Evolutionary conservation across 2,888 invertebrate species (phyloP), one percentile per base, ranked within the genome.

Genomic region (Aricia artaxerxes): DNA sequence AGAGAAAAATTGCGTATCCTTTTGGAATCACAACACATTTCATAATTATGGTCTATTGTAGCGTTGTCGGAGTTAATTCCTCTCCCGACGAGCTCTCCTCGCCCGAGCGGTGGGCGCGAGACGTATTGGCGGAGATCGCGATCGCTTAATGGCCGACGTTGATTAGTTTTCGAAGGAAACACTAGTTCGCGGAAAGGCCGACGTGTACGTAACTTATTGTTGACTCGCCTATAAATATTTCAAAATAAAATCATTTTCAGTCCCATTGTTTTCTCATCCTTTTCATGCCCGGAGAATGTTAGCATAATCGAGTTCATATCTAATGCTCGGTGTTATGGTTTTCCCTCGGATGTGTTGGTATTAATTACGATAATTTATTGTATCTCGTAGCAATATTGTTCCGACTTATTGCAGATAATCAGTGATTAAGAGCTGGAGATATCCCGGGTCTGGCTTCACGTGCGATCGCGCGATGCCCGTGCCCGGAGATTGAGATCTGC

Each of bases 41-140:
- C 94, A 94, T 93, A 94, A 94, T 94, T 94, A 94, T 94, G 92
- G 94, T 90, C 93, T 92, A 94, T 94, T 94, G 94, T 94, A 91
- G 88, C 85, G 88, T 89, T 91, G 94, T 92, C 90, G 85, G 88
- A 86, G 87, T 87, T 92, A 92, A 93, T 93, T 91, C 87, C 87
- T 87, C 84, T 87, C 85, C 84, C 73, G 89, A 91, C 88, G 87
- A 86, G 86, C 86, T 86, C 88, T 89, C 88, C 84, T 87, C 88
- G 89, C 89, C 87, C 87, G 86, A 83, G 87, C 57, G 87, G 64
- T 87, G 84, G 82, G 84, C 81, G 81, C 83, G 88, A 89, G 88
- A 92, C 90, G 89, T 91, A 91, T 91, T 87, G 87, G 84, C 86
- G 87, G 83, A 82, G 83, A 84, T 85, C 84, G 84, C 88, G 89